Percentiles rank a stretch among this genome's conserved stretches.
Conservation (phyloP, 2,113 vertebrate genomes). For the Peucedramus taeniatus region DNA sequence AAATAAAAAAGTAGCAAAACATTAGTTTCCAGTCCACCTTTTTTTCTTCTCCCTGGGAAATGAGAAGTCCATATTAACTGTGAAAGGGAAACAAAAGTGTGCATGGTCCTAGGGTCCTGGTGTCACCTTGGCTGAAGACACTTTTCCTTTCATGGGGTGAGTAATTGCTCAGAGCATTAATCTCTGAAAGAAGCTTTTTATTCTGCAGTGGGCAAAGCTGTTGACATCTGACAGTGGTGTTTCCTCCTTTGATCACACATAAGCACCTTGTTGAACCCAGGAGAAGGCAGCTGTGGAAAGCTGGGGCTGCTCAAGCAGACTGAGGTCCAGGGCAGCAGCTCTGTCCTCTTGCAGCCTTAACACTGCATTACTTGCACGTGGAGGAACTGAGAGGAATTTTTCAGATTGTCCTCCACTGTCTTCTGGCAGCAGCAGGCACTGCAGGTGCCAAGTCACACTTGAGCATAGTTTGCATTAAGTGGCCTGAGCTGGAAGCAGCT, state of each 20-base stretch:
- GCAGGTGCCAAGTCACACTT: background rate
- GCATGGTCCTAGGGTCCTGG: background rate
- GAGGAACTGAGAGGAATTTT: background rate
- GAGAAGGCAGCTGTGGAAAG: background rate
- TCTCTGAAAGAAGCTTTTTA: slow-evolving; percentile 41
- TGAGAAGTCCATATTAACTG: background rate
- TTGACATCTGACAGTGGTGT: background rate
- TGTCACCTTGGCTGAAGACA: slow-evolving; percentile 47
- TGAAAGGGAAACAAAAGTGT: background rate
- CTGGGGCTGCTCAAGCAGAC: background rate
- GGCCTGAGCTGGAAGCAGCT: background rate
- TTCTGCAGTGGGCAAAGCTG: background rate
- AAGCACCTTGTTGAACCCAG: background rate
- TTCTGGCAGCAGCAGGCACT: background rate
- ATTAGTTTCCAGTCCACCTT: background rate
- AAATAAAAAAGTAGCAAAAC: background rate
- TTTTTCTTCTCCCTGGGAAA: background rate
- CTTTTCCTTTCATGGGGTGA: slow-evolving; percentile 6
- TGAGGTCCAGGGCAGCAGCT: background rate
- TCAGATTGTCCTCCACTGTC: background rate
- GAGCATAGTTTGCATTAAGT: background rate
- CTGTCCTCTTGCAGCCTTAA: background rate
- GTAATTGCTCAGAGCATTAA: slow-evolving; percentile 36
- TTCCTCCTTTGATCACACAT: background rate
- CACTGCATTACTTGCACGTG: accelerated